Base-by-base conservation (phyloP, 2,888 invertebrate genomes). In the Erpobdella octoculata region DNA sequence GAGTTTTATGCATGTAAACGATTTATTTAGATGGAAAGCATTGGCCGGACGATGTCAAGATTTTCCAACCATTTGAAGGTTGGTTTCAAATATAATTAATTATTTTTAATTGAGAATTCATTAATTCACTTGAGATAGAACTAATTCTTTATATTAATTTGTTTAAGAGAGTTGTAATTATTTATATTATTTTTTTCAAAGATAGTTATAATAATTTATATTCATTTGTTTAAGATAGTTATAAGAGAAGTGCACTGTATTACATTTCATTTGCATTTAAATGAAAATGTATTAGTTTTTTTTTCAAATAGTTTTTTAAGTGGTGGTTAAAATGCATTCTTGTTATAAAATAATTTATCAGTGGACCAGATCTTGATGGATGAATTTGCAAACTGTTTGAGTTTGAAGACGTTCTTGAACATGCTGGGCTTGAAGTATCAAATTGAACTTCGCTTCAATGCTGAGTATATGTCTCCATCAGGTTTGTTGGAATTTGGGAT, bases 391-490 rank as follows among this genome's bases (percentile, higher is more conserved):
- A 92, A 92, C 81, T 93, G 93, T 79, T 85, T 96, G 25, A 91
- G 93, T 1, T 93, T 93, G 0, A 92, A 94, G 81, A 90, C 94
- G 0, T 95, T 91, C 81, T 85, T 98, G 31, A 91, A 91, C 86
- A 95, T 97, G 91, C 92, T 92, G 80, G 88, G 89, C 71, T 86
- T 97, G 0, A 88, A 90, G 0, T 94, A 90, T 81, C 87, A 88
- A 78, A 88, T 93, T 5, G 90, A 91, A 76, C 89, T 90, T 78
- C 86, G 90, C 75, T 88, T 89, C 78, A 98, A 98, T 85, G 95
- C 96, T 0, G 94, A 96, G 80, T 91, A 90, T 80, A 96, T 97
- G 92, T 95, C 96, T 0, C 96, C 96, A 0, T 90, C 92, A 5
- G 86, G 87, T 85, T 79, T 77, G 65, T 41, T 21, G n/a, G n/a